Evolutionary conservation across 2,888 invertebrate genomes (phyloP), one percentile per base, ranked within the genome.

Genomic region (Acanthosoma haemorrhoidale): DNA sequence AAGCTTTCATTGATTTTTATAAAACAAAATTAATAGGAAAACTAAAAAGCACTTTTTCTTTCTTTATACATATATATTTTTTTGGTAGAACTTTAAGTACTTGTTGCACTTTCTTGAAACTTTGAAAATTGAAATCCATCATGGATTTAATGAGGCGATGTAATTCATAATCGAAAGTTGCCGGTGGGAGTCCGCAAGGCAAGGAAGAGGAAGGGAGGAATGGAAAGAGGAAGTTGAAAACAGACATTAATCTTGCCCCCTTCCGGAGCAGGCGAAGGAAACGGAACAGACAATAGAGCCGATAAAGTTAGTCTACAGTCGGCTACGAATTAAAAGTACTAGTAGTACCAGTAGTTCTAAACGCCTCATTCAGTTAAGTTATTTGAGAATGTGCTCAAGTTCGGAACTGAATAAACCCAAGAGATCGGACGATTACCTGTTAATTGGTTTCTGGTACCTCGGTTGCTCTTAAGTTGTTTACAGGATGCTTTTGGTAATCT

Each of bases 211-310:
- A 21, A 51, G 51, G 51, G 29, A 51, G 51, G 25, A 43, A 25
- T 43, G 43, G 43, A 43, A 43, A 43, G 43, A 43, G 51, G 25
- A 51, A 51, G 51, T 51, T 51, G 51, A 51, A 51, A 51, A 51
- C 51, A 51, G 29, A 51, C 51, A 51, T 51, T 51, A 51, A 51
- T 51, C 51, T 51, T 25, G 2, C 51, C 21, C 51, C 51, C 51
- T 51, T 51, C 51, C 25, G 29, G 13, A 51, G 25, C 51, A 51
- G 51, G 51, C 25, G 13, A n/a, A 25, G 51, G 51, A 51, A 51
- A 51, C 51, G 51, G 51, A 51, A 51, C 51, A 51, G 51, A 51
- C 51, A 51, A 51, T 25, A 51, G 51, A 21, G 25, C n/a, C 51
- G 51, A 51, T 51, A 51, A 51, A 51, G 51, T 51, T 51, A 51